Conservation (phyloP, 2,797 vertebrate species). For the Alcedo quadribrachys region DNA sequence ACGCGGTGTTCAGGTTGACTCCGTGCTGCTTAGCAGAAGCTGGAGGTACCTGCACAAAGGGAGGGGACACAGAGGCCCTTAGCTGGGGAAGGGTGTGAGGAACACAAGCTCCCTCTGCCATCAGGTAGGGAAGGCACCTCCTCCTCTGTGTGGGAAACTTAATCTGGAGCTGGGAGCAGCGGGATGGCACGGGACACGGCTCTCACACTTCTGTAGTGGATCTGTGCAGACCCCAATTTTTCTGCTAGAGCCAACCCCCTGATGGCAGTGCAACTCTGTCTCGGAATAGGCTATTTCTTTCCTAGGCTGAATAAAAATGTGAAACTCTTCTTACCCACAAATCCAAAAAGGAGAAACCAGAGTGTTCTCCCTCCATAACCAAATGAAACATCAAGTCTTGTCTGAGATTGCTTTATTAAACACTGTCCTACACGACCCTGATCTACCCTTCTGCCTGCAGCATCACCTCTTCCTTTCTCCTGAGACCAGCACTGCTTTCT, state of each 20-base stretch:
- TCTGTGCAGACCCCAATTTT: neutral
- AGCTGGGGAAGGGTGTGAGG: fast-evolving
- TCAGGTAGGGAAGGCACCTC: conserved; percentile 17
- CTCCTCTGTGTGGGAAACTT: neutral
- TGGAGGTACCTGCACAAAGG: conserved; percentile 81
- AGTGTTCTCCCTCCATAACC: neutral
- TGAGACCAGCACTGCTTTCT: neutral
- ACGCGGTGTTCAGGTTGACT: conserved; percentile 84
- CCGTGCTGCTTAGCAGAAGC: conserved; percentile 93
- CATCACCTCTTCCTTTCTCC: neutral
- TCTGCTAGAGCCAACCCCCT: neutral
- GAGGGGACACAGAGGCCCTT: neutral
- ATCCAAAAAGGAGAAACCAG: neutral
- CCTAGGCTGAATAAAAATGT: neutral
- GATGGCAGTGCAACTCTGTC: neutral
- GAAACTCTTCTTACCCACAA: neutral
- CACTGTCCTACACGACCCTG: neutral
- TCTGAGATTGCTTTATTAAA: neutral
- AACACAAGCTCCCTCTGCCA: neutral
- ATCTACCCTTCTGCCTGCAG: neutral
- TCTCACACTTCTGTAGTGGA: fast-evolving
- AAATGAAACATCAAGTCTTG: neutral
- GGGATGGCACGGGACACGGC: fast-evolving
- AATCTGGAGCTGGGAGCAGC: neutral
- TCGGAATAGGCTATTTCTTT: neutral